Base-by-base conservation (phyloP, 1,140 invertebrate species). In the Nixonia krombeini region DNA sequence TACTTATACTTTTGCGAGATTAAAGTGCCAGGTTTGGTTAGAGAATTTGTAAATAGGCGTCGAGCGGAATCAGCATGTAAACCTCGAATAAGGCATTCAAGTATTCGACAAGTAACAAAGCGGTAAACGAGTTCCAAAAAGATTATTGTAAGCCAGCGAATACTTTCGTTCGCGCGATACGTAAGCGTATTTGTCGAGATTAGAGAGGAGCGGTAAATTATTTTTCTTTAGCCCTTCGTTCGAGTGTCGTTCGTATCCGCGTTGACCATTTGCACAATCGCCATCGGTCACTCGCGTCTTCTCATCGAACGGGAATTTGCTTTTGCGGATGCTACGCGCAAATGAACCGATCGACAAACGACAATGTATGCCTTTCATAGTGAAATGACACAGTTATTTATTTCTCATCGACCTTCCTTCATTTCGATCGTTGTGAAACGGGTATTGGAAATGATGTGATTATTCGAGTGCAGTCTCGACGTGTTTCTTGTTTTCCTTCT, bases 51-150 rank as follows among this genome's bases (percentile, higher is more conserved):
- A 68, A 53, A 68, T 62, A 68, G 8, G 21, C 21, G 21, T 21
- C n/a, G n/a, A n/a, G n/a, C n/a, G n/a, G 44, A 55, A 35, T 59
- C 31, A 50, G 50, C 51, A 57, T 13, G 46, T 57, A 52, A 57
- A 57, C 44, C 42, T 57, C 52, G 58, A 68, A 46, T 62, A 68
- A n/a, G 6, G 65, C 65, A 53, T 62, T 68, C 58, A 44, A 62
- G 57, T 68, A 62, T 68, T 10, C 57, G 58, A 49, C 59, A 51
- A 62, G 65, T 68, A 63, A 63, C 31, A 62, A 68, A 68, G 64
- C 65, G 65, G 65, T 68, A 68, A 68, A 68, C 49, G 65, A 68
- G 65, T 68, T 68, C 65, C 65, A 62, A 62, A n/a, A 68, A 58
- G 52, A 68, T 26, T 68, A 68, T 53, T 62, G 12, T 68, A 68